Base-by-base conservation (phyloP, 2,113 vertebrate genomes). In the Dipodomys merriami region DNA sequence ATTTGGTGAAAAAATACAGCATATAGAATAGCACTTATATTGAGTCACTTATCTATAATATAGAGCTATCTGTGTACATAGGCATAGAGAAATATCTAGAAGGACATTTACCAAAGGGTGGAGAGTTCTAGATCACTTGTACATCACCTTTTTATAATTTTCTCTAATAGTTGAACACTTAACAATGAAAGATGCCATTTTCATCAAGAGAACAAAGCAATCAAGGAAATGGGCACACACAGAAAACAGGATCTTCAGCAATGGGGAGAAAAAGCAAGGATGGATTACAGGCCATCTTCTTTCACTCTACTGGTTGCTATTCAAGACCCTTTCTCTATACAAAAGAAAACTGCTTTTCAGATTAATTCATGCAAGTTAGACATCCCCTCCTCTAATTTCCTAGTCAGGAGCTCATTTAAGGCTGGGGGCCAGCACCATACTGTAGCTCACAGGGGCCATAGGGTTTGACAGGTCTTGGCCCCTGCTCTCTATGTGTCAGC, bases 1-100 rank as follows among this genome's bases (percentile, higher is more conserved):
- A 11, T 82, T 91, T 88, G 71, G 77, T 96, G 94, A 91, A 96
- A 97, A 97, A 97, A 95, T 96, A 96, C 95, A 95, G 83, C 93
- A 83, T 95, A 95, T 95, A 96, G 81, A 95, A 88, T 90, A 96
- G 64, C 91, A 96, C 94, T 95, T 92, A 80, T 71, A 96, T 92
- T 87, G 94, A 77, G 83, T 89, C 86, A 94, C 78, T 91, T 84
- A 86, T 91, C 91, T 96, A 39, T 71, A 89, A 62, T 49, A 83
- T 79, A 49, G 72, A 77, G 60, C 72, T 94, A 81, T 86, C 76
- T 92, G 83, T 78, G 29, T 86, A 76, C 39, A 72, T 1, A 74
- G 74, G 27, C 71, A 62, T 3, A 91, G 49, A 85, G 90, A 95
- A 90, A 69, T 65, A 90, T 84, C 78, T 89, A 91, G 91, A 89